Evolutionary conservation across 2,888 invertebrate genomes (phyloP).

Genomic region (Agrotis clavis): DNA sequence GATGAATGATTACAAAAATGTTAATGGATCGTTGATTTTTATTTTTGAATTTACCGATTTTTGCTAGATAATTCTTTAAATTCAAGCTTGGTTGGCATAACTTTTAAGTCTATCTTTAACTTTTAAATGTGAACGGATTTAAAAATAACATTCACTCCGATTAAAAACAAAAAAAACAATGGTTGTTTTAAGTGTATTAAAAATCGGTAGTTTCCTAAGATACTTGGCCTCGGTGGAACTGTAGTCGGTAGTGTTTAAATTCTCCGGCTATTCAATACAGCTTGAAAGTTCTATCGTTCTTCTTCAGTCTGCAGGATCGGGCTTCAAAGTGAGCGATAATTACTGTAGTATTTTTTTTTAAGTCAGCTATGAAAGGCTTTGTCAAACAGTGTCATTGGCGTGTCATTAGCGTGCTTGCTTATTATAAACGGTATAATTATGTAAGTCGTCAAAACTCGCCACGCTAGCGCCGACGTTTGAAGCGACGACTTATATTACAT

Average conservation of each 20-base stretch:
- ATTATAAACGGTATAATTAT: too few species aligned
- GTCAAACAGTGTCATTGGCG: too few species aligned
- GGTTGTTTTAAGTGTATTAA: conserved; percentile 1
- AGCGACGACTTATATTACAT: too few species aligned
- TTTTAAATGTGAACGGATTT: too few species aligned
- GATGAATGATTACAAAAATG: too few species aligned
- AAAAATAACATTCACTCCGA: background rate
- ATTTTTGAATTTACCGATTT: background rate
- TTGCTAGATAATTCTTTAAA: background rate
- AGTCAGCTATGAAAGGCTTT: background rate
- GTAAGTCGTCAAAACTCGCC: too few species aligned
- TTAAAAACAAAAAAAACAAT: background rate
- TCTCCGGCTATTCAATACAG: conserved; percentile 54
- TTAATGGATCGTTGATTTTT: conserved; percentile 19
- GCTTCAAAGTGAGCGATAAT: conserved; percentile 37
- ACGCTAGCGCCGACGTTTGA: too few species aligned
- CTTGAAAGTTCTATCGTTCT: conserved; percentile 64
- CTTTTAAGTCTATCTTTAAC: background rate
- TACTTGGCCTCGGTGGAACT: conserved; percentile 25
- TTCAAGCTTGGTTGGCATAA: background rate
- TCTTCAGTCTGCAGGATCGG: conserved; percentile 48
- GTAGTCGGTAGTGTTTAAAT: conserved; percentile 45
- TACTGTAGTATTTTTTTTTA: conserved; percentile 6
- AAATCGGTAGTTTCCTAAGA: conserved; percentile 31
- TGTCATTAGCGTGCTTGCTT: too few species aligned